These are phyloP conservation scores for Limnodromus scolopaceus DNA, from an alignment of 2,797 vertebrate species.

Conservation along the genomic window DNA sequence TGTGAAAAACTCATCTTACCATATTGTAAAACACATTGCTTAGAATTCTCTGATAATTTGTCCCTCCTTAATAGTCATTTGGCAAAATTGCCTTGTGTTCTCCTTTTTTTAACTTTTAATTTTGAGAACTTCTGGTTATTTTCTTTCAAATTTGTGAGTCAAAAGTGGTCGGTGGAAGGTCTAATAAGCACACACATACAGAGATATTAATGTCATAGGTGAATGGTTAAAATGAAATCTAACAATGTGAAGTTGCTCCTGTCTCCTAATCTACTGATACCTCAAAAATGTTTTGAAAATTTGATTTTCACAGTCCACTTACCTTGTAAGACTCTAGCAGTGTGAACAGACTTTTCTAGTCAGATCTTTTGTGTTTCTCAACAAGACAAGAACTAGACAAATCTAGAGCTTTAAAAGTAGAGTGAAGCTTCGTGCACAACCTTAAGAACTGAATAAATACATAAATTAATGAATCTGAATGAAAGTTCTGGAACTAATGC, in stretches of 20 bases:
- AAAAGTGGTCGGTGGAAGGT: background rate
- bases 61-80: background rate
- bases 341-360: background rate
- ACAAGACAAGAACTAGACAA: background rate
- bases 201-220: background rate
- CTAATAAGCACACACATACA: background rate
- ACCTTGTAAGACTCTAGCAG: background rate
- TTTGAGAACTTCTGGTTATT: background rate
- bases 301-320: background rate
- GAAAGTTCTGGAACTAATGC: background rate
- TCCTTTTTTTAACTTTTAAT: background rate
- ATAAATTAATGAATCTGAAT: background rate
- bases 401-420: background rate
- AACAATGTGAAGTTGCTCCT: background rate
- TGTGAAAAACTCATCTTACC: background rate
- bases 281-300: background rate
- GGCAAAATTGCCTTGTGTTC: background rate
- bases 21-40: background rate
- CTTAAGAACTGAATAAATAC: background rate
- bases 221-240: background rate
- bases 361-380: background rate
- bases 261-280: background rate
- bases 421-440: background rate
- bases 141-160: background rate
- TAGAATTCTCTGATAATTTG: background rate